Evolutionary conservation across 2,113 vertebrate species (phyloP), one percentile per base, ranked within the genome.

Genomic region (Sterna hirundo): DNA sequence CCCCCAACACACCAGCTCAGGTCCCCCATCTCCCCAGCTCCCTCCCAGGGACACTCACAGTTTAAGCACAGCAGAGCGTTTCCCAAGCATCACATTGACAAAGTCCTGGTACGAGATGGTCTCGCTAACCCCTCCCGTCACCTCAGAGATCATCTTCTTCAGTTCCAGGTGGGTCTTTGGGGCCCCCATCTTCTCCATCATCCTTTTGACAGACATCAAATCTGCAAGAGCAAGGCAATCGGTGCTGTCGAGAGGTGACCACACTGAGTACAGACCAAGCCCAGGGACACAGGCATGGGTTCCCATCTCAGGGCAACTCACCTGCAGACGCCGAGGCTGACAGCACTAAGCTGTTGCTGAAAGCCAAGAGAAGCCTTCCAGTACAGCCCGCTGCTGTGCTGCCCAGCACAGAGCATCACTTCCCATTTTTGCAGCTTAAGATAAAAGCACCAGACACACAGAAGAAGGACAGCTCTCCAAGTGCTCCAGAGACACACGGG

Each of bases 141-240:
- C 99, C 94, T 99, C 99, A 0, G 98, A 97, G n/a, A 99, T 99
- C 99, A 99, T 99, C 94, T 99, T 99, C 96, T 99, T 99, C 97
- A 99, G 98, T 97, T 99, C 99, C 72, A 99, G 95, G 96, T 99
- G 99, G 36, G 99, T 99, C 97, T 99, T 99, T 0, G 99, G 99
- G 22, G 99, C 99, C 15, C 99, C 99, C 32, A 99, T 94, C 94
- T 99, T 99, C 98, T 99, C 99, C 99, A 99, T 99, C 99, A 99
- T 99, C 95, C 98, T 98, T 97, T 99, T 99, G 87, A 99, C 98
- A 36, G 99, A 99, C 99, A 99, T 99, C 96, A 99, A 92, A 88
- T 99, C 99, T 99, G 96, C 71, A 66, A 64, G 66, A 83, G 72
- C 55, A 90, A 84, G 22, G 54, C 26, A 54, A 26, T 9, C 0